phyloP scores from a whole-genome alignment of 2,888 invertebrate species.

The Agriotes lineatus region DNA sequence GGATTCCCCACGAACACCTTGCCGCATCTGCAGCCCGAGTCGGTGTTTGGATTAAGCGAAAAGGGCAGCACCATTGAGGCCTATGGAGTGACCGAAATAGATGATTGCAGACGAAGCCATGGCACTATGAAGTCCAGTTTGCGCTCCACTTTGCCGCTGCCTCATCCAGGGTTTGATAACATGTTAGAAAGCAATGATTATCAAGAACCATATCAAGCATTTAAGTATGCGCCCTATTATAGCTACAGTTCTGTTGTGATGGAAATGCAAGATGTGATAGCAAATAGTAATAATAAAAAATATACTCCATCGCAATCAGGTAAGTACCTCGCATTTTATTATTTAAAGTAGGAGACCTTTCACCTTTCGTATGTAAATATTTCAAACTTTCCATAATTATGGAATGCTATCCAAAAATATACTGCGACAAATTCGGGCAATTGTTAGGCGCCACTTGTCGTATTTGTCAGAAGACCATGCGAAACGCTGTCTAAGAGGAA shows the following conservation, averaged over 20 bases:
- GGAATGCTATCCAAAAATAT: too few species aligned
- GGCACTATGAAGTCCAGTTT: constrained; percentile 67
- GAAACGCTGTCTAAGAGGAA: too few species aligned
- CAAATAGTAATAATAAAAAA: constrained; percentile 65
- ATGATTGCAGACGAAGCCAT: constrained; percentile 71
- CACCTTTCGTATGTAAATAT: too few species aligned
- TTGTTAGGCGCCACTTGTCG: too few species aligned
- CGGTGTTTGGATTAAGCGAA: constrained; percentile 66
- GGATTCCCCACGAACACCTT: constrained; percentile 65
- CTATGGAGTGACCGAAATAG: constrained; percentile 72
- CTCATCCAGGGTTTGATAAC: constrained; percentile 71
- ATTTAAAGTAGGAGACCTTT: too few species aligned
- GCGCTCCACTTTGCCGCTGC: constrained; percentile 68
- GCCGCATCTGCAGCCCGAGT: constrained; percentile 67
- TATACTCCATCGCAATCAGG: constrained; percentile 56
- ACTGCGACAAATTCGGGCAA: too few species aligned
- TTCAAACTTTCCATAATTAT: too few species aligned
- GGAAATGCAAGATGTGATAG: constrained; percentile 79
- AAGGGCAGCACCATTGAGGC: constrained; percentile 69
- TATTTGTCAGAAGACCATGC: too few species aligned
- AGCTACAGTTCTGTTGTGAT: constrained; percentile 81
- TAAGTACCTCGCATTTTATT: too few species aligned
- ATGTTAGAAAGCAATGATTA: constrained; percentile 78
- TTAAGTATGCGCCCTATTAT: constrained; percentile 82
- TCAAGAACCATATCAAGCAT: constrained; percentile 84